Conservation (phyloP, 1,140 invertebrate species). For the Ericerus pela region DNA sequence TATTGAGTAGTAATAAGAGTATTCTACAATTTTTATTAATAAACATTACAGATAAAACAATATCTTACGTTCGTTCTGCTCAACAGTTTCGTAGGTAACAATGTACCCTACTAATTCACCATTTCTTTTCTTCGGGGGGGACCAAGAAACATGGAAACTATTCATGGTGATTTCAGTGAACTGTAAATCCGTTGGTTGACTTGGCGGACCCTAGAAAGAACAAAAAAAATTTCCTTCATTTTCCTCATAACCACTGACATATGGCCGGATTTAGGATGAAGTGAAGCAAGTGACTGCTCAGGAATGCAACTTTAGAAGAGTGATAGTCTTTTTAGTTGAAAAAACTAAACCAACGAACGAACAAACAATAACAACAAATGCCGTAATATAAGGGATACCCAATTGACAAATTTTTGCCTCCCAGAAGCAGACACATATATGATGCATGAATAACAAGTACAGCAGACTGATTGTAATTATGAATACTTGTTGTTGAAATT, state of each 20-base stretch:
- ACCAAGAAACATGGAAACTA: conserved; percentile 79
- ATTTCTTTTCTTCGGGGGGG: conserved; percentile 75
- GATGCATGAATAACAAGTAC: too few relatives aligned
- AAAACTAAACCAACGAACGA: too few relatives aligned
- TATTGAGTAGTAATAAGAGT: conserved; percentile 14
- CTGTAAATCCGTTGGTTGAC: conserved; percentile 59
- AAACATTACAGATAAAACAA: neutral
- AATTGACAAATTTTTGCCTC: too few relatives aligned
- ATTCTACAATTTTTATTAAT: neutral
- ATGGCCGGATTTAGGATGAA: neutral
- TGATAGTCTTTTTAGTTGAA: too few relatives aligned
- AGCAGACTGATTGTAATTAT: too few relatives aligned
- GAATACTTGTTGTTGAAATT: too few relatives aligned
- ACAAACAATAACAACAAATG: too few relatives aligned
- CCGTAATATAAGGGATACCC: too few relatives aligned
- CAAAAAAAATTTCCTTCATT: neutral
- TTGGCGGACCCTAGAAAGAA: conserved; percentile 57
- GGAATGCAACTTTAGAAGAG: too few relatives aligned
- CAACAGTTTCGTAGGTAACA: conserved; percentile 84
- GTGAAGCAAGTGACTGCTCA: neutral
- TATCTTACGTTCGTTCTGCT: conserved; percentile 71
- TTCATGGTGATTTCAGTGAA: conserved; percentile 93
- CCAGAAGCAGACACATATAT: too few relatives aligned
- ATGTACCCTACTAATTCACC: conserved; percentile 82
- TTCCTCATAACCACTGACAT: neutral